phyloP scores from a whole-genome alignment of 2,113 vertebrate genomes.

The Lepus timidus region DNA sequence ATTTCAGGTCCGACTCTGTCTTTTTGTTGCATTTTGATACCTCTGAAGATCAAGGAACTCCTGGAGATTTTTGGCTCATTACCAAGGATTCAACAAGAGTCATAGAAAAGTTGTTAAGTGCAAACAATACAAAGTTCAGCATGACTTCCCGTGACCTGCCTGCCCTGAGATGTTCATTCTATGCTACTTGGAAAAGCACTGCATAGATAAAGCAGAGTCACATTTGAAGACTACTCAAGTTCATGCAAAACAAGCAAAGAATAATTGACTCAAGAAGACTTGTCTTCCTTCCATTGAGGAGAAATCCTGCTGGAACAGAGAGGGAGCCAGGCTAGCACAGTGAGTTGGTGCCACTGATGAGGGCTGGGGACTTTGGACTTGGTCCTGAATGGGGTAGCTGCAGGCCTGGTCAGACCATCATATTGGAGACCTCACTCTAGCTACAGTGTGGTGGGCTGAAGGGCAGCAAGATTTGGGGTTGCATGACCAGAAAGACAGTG shows the following conservation, averaged over 20 bases:
- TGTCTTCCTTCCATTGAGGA: not conserved
- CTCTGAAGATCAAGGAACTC: constrained; percentile 11
- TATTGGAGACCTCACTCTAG: not conserved
- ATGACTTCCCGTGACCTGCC: not conserved
- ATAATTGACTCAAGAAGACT: not conserved
- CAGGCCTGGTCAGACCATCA: not conserved
- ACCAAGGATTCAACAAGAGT: not conserved
- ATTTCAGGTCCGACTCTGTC: not conserved
- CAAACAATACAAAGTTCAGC: not conserved
- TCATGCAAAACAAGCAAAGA: not conserved
- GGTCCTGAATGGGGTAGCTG: not conserved
- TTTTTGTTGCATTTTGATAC: not conserved
- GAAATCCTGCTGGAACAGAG: not conserved
- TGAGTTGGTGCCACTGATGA: not conserved
- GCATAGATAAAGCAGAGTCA: not conserved
- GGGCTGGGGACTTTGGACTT: not conserved
- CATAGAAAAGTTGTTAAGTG: not conserved
- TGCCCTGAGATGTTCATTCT: not conserved
- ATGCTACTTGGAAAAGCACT: not conserved
- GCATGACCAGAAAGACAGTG: not conserved
- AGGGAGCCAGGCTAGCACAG: not conserved
- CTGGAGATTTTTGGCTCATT: not conserved
- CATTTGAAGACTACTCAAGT: not conserved
- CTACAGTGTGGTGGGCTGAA: not conserved
- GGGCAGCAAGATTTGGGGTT: not conserved